Percentiles rank a stretch among this genome's conserved stretches.
Evolutionary conservation across 2,113 vertebrate species (phyloP).

Genomic region (Labeo rohita): DNA sequence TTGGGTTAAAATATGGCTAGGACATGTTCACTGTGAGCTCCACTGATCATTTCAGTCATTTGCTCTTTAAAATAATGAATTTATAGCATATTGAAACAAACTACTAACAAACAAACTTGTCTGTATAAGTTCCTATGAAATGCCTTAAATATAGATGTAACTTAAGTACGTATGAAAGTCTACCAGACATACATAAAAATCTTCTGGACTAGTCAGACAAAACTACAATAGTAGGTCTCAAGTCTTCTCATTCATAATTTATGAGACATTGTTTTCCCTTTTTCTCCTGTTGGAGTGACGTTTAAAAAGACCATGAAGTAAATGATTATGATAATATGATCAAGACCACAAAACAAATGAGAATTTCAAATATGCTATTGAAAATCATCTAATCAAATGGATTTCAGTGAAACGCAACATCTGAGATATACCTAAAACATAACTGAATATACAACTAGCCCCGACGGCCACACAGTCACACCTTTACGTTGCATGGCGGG

Average conservation of each 20-base stretch:
- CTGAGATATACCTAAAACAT: neutral
- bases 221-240: neutral
- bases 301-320: constrained; percentile 9
- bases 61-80: neutral
- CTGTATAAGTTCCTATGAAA: too few relatives aligned
- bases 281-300: neutral
- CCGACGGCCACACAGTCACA: neutral
- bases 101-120: neutral
- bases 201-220: neutral
- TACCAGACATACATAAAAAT: neutral
- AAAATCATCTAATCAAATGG: neutral
- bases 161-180: neutral
- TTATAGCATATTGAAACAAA: neutral
- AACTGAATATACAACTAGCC: neutral
- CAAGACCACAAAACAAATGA: neutral
- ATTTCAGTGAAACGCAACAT: neutral
- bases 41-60: neutral
- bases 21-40: neutral
- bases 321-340: constrained; percentile 15
- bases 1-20: neutral
- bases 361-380: neutral
- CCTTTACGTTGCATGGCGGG: constrained; percentile 12
- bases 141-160: neutral
- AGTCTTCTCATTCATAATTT: constrained; percentile 11
- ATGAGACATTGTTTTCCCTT: constrained; percentile 4